A percentile compares a stretch with the other conserved stretches of the same genome.
phyloP scores from a whole-genome alignment of 2,797 vertebrate genomes.

The Macrochelys suwanniensis region DNA sequence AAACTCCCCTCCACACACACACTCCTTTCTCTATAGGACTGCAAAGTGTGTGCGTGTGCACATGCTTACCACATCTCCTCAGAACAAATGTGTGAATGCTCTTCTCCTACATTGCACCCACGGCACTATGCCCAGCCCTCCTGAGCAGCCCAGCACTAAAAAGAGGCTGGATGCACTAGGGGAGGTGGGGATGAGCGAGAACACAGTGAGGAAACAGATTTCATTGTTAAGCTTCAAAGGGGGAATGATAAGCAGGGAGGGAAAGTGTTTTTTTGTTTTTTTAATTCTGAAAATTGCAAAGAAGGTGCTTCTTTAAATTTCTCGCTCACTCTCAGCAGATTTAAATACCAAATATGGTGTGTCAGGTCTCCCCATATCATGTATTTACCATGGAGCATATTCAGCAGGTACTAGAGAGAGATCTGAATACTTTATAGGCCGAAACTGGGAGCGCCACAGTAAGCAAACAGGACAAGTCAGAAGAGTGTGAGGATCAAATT shows the following conservation, averaged over 20 bases:
- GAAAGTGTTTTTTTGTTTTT: background rate
- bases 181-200: background rate
- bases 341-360: constrained; percentile 19
- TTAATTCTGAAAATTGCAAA: constrained; percentile 8
- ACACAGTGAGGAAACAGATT: constrained; percentile 10
- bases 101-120: background rate
- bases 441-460: background rate
- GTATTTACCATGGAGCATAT: background rate
- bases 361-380: background rate
- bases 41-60: background rate
- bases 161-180: background rate
- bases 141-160: background rate
- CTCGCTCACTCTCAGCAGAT: background rate
- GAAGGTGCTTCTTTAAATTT: background rate
- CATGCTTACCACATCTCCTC: background rate
- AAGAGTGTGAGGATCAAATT: constrained; percentile 8
- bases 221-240: background rate
- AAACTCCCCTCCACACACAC: background rate
- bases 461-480: background rate
- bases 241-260: background rate
- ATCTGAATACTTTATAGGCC: constrained; percentile 1
- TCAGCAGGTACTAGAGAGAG: constrained; percentile 40
- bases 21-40: background rate
- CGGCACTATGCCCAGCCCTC: background rate
- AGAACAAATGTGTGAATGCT: background rate